phyloP scores from a whole-genome alignment of 2,113 vertebrate genomes.

The Sturnira hondurensis region DNA sequence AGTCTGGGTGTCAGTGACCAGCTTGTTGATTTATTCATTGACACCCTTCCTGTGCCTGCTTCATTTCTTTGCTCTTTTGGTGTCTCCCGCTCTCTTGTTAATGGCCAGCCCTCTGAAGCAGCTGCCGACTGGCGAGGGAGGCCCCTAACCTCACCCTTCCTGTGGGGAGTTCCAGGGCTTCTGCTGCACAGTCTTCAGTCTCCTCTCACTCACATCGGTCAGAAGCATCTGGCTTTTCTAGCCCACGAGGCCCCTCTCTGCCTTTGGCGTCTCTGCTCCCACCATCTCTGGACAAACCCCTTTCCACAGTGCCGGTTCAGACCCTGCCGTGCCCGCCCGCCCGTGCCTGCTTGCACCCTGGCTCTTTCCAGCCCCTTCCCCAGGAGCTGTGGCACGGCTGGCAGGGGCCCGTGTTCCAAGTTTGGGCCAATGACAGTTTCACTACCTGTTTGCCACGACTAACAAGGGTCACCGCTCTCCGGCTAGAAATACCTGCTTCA shows the following conservation, averaged over 20 bases:
- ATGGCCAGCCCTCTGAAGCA: background rate
- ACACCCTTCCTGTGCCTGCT: background rate
- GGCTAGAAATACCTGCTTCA: background rate
- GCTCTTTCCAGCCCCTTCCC: background rate
- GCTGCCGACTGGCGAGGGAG: background rate
- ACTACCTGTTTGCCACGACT: background rate
- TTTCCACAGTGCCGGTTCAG: background rate
- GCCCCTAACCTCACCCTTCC: background rate
- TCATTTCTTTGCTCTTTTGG: background rate
- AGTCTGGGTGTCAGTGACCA: background rate
- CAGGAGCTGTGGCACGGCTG: too few species aligned
- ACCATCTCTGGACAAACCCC: background rate
- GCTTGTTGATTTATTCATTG: background rate
- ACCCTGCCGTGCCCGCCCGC: background rate
- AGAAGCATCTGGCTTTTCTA: background rate
- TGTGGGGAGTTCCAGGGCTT: too few species aligned
- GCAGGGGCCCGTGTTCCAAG: accelerated
- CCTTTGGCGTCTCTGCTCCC: background rate
- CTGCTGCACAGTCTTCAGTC: background rate
- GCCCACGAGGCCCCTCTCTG: background rate
- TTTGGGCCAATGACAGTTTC: background rate
- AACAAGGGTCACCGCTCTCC: background rate
- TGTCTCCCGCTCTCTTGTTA: background rate
- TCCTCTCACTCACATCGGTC: background rate
- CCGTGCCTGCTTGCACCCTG: background rate